phyloP scores from a whole-genome alignment of 2,797 vertebrate genomes.

The Gambusia yucatana region DNA sequence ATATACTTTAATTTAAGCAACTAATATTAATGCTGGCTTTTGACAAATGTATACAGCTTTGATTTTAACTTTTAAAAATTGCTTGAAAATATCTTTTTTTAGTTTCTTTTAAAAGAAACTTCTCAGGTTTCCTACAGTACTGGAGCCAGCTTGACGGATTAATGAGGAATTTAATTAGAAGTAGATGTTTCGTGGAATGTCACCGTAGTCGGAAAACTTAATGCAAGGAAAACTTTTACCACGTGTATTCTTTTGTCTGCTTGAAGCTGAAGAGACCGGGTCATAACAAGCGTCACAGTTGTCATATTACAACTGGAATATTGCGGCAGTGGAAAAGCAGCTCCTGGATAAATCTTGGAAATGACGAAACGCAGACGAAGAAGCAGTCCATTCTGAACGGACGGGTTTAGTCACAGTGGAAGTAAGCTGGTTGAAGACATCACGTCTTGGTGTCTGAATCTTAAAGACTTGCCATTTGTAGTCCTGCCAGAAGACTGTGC shows the following conservation, averaged over 20 bases:
- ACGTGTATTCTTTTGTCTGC: neutral
- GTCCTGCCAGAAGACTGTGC: conserved; percentile 19
- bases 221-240: neutral
- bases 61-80: neutral
- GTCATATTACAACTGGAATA: conserved; percentile 13
- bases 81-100: neutral
- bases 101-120: neutral
- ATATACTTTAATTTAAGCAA: neutral
- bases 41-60: neutral
- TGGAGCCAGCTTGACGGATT: neutral
- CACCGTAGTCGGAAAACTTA: too few species aligned
- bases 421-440: conserved; percentile 57
- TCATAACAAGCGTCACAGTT: conserved; percentile 2
- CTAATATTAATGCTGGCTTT: neutral
- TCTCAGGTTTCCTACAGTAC: neutral
- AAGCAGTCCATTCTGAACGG: conserved; percentile 6
- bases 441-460: conserved; percentile 34
- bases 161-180: neutral
- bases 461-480: conserved; percentile 26
- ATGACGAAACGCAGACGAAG: conserved; percentile 9
- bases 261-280: neutral
- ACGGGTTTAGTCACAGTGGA: conserved; percentile 31
- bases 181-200: neutral
- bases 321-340: conserved; percentile 7
- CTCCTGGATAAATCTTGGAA: conserved; percentile 8